phyloP scores from a whole-genome alignment of 2,888 invertebrate species.

The Lacanobia wlatinum region DNA sequence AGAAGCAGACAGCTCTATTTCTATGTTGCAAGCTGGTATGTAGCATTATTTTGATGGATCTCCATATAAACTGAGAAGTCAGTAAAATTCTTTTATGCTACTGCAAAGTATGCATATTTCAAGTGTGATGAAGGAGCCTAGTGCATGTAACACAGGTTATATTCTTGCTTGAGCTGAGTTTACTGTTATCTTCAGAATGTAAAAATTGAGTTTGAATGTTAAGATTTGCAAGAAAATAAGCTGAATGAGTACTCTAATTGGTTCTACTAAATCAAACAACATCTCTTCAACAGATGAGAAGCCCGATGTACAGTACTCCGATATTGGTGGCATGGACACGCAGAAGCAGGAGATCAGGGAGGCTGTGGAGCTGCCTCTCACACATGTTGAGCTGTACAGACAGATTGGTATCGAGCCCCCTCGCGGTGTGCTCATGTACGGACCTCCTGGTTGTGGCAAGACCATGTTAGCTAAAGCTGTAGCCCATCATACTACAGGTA shows the following conservation, averaged over 20 bases:
- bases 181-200: no score
- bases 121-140: no score
- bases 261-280: background rate
- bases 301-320: constrained; percentile 98
- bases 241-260: background rate
- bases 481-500: constrained; percentile 99
- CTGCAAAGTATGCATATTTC: no score
- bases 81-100: no score
- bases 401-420: constrained; percentile 99
- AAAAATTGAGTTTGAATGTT: no score
- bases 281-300: constrained; percentile 94
- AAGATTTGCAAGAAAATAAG: background rate
- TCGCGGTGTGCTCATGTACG: constrained; percentile 99
- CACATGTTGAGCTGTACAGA: constrained; percentile 99
- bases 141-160: no score
- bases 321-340: constrained; percentile 99
- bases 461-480: constrained; percentile 99
- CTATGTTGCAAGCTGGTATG: constrained; percentile 98
- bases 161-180: no score
- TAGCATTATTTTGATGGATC: no score
- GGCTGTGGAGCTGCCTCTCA: constrained; percentile 99
- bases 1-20: constrained; percentile 99
- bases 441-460: constrained; percentile 99
- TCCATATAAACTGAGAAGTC: no score
- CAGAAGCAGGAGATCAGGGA: constrained; percentile 99